phyloP scores from a whole-genome alignment of 2,797 vertebrate genomes.

The Pipistrellus kuhlii region DNA sequence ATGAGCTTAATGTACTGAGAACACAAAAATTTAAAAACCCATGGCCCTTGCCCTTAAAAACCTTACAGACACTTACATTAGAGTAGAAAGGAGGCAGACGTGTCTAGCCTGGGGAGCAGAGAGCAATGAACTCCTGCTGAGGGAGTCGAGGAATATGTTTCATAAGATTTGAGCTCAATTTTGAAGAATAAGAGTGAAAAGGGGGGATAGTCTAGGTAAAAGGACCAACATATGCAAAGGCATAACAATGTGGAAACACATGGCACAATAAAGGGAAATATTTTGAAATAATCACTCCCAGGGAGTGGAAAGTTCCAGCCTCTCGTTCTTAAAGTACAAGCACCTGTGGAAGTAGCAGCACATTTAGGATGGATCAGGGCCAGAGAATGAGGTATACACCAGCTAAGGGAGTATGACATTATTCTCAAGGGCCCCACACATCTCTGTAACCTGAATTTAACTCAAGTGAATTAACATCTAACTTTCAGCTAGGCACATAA shows the following conservation, averaged over 20 bases:
- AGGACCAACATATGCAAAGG: not conserved
- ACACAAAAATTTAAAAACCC: not conserved
- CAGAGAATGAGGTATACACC: not conserved
- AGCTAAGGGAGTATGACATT: not conserved
- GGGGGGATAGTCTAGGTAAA: not conserved
- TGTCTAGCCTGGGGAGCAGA: not conserved
- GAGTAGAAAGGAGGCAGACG: not conserved
- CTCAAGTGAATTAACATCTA: not conserved
- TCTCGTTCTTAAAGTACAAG: not conserved
- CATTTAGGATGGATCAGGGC: not conserved
- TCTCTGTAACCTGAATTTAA: slow-evolving; percentile 10
- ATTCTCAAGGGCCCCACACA: not conserved
- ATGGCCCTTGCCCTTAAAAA: not conserved
- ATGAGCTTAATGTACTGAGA: not conserved
- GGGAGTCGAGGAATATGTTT: not conserved
- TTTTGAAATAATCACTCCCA: not conserved
- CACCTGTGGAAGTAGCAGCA: not conserved
- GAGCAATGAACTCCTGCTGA: not conserved
- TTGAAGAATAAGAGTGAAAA: not conserved
- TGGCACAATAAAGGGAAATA: not conserved
- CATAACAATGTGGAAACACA: not conserved
- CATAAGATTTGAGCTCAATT: not conserved
- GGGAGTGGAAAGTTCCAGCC: not conserved
- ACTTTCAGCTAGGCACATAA: not conserved
- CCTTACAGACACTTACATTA: not conserved